Conservation (phyloP, 2,113 vertebrate species). For the Anseranas semipalmata region DNA sequence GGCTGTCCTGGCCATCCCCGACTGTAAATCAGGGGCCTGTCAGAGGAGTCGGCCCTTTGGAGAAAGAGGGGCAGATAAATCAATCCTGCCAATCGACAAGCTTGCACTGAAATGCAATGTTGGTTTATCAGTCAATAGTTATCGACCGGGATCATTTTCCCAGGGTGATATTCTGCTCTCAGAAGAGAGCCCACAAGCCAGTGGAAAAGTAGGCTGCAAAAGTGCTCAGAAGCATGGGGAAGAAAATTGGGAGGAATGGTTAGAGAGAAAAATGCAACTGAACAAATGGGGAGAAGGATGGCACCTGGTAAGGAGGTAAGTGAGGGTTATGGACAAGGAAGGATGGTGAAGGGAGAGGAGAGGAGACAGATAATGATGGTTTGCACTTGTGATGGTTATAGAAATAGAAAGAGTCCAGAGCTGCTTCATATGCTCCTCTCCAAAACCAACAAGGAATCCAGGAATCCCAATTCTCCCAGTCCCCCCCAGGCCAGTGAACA, state of each 20-base stretch:
- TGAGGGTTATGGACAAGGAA: neutral
- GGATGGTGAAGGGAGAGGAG: neutral
- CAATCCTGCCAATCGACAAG: conserved; percentile 22
- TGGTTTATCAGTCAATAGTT: conserved; percentile 50
- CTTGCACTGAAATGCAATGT: conserved; percentile 32
- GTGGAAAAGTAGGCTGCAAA: neutral
- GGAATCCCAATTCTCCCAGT: neutral
- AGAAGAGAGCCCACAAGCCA: neutral
- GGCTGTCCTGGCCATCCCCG: neutral
- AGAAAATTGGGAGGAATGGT: neutral
- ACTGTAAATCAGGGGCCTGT: conserved; percentile 33
- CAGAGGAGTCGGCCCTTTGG: neutral
- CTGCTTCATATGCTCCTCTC: neutral
- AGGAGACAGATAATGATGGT: neutral
- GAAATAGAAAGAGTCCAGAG: neutral
- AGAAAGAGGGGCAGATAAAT: conserved; percentile 16
- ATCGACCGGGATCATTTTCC: neutral
- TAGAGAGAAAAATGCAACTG: neutral
- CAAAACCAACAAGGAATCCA: neutral
- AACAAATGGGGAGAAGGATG: neutral
- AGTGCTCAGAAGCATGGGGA: neutral
- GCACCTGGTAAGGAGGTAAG: neutral
- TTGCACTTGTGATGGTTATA: neutral
- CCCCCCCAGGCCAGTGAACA: neutral
- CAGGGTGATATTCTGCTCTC: conserved; percentile 7